These are phyloP conservation scores for Lepidothrix coronata DNA, from an alignment of 2,113 vertebrate species.

Conservation along the genomic window DNA sequence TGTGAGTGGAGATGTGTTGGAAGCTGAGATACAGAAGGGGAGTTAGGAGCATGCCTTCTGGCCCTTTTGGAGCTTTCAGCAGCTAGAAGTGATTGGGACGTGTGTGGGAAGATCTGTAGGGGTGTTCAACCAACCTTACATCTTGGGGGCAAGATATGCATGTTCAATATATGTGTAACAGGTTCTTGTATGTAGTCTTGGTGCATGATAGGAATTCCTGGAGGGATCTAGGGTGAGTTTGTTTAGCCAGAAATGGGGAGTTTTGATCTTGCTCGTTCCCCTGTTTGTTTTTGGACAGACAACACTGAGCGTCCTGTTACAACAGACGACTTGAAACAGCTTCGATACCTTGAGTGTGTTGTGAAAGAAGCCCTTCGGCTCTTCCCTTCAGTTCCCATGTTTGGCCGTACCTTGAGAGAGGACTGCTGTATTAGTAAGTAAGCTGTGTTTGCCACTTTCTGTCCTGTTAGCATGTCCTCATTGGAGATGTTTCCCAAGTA, in stretches of 20 bases:
- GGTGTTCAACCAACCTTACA: accelerated
- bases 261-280: background rate
- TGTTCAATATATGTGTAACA: background rate
- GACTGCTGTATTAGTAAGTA: conserved; percentile 85
- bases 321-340: conserved; percentile 86
- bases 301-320: conserved; percentile 73
- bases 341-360: conserved; percentile 90
- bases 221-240: background rate
- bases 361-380: conserved; percentile 90
- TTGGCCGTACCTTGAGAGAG: conserved; percentile 82
- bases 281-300: conserved; percentile 63
- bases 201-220: background rate
- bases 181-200: background rate
- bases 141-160: background rate
- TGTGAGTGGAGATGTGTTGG: background rate
- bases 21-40: background rate
- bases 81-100: background rate
- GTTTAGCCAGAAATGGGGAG: background rate
- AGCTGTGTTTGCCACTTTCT: background rate
- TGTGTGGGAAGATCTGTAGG: background rate
- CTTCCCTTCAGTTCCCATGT: conserved; percentile 91
- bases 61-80: background rate
- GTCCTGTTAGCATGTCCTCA: background rate
- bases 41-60: background rate
- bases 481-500: background rate